phyloP scores from a whole-genome alignment of 1,140 invertebrate genomes.

The Drosophila neocordata region DNA sequence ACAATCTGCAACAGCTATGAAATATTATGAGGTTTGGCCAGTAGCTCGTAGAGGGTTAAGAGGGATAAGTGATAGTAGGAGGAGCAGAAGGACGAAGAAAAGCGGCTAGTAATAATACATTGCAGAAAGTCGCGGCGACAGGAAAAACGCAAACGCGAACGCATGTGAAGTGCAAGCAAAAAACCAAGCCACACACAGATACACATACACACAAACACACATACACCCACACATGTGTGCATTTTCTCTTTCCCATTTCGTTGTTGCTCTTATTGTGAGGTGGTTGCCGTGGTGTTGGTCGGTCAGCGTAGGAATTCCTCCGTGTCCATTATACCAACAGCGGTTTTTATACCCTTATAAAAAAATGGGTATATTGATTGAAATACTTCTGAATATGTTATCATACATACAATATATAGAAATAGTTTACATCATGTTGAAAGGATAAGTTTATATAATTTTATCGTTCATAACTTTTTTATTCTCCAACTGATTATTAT shows the following conservation, averaged over 20 bases:
- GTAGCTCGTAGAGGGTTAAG: slow-evolving; percentile 30
- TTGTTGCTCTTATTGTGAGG: slow-evolving; percentile 28
- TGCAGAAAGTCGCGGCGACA: slow-evolving; percentile 50
- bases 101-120: slow-evolving; percentile 36
- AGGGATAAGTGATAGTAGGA: slow-evolving; percentile 19
- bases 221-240: slow-evolving; percentile 24
- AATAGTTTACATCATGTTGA: too few species aligned
- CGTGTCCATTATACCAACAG: slow-evolving; percentile 62
- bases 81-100: not conserved
- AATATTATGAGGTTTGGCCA: slow-evolving; percentile 70
- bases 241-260: not conserved
- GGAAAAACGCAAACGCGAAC: slow-evolving; percentile 42
- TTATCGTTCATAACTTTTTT: too few species aligned
- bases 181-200: slow-evolving; percentile 1
- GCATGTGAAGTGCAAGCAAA: slow-evolving; percentile 40
- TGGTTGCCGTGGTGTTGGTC: not conserved
- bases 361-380: too few species aligned
- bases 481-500: slow-evolving; percentile 34
- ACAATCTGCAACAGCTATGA: slow-evolving; percentile 76
- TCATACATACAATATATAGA: too few species aligned
- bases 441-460: too few species aligned
- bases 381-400: too few species aligned
- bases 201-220: slow-evolving; percentile 14
- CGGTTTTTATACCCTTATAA: slow-evolving; percentile 18
- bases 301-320: slow-evolving; percentile 49